A percentile compares a stretch with the other conserved stretches of the same genome.
These are phyloP conservation scores for Ursus arctos DNA, from an alignment of 2,113 vertebrate genomes.

Conservation along the genomic window DNA sequence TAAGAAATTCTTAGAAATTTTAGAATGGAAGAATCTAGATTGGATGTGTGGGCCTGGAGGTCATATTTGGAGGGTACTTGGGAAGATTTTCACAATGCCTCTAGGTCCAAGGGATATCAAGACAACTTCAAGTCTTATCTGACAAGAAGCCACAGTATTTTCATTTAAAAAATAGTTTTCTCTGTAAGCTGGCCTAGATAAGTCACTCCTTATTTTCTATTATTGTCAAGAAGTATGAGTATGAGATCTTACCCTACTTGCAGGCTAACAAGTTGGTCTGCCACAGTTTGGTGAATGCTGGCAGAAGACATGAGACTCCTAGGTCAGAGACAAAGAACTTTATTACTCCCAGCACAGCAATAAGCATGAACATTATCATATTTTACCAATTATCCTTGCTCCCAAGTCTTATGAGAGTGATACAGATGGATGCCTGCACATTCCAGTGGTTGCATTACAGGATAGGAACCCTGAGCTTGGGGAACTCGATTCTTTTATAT, in stretches of 20 bases:
- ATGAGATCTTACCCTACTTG: background rate
- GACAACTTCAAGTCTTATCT: constrained; percentile 11
- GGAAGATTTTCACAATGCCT: background rate
- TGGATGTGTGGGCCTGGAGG: background rate
- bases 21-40: background rate
- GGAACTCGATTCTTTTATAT: background rate
- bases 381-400: background rate
- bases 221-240: background rate
- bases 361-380: background rate
- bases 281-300: background rate
- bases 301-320: background rate
- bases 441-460: background rate
- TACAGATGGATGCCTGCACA: background rate
- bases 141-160: background rate
- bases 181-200: background rate
- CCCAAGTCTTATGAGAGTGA: background rate
- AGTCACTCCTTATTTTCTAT: background rate
- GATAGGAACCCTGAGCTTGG: background rate
- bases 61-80: background rate
- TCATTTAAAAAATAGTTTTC: background rate
- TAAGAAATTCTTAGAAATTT: background rate
- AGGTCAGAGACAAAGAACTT: background rate
- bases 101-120: background rate
- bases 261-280: background rate
- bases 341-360: background rate